phyloP scores from a whole-genome alignment of 64 coral and sea anemone genomes.

The Porites australiensis region DNA sequence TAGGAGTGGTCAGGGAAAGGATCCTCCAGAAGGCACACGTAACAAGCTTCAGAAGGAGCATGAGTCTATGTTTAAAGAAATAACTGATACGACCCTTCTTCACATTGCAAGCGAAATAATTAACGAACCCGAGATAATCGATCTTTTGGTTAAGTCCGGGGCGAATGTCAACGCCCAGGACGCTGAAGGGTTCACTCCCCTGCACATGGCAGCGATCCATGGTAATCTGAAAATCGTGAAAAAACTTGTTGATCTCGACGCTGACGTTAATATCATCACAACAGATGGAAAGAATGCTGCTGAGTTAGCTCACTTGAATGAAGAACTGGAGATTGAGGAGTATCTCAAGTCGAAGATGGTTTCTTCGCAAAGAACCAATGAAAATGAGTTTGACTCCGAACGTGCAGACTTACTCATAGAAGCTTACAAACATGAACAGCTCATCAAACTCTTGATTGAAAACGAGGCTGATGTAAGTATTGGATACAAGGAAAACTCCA shows the following conservation, averaged over 20 bases:
- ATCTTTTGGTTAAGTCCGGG: neutral
- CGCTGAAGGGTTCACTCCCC: neutral
- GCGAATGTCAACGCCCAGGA: neutral
- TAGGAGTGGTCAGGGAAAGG: no score
- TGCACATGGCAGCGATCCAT: slow-evolving; percentile 8
- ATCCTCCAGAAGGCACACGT: no score
- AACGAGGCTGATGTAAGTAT: no score
- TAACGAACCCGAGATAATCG: neutral
- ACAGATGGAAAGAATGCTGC: neutral
- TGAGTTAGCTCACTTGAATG: neutral
- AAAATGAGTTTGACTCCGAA: no score
- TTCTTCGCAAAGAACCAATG: no score
- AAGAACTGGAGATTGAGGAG: neutral
- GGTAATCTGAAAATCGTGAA: slow-evolving; percentile 1
- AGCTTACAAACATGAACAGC: no score
- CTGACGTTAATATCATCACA: neutral
- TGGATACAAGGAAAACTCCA: no score
- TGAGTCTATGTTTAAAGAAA: neutral
- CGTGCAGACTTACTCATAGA: no score
- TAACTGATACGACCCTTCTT: neutral
- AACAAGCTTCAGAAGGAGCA: neutral
- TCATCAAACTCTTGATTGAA: no score
- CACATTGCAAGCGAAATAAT: neutral
- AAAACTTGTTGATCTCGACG: neutral
- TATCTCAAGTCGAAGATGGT: neutral